Evolutionary conservation across 2,113 vertebrate genomes (phyloP).

Genomic region (Arenaria interpres): DNA sequence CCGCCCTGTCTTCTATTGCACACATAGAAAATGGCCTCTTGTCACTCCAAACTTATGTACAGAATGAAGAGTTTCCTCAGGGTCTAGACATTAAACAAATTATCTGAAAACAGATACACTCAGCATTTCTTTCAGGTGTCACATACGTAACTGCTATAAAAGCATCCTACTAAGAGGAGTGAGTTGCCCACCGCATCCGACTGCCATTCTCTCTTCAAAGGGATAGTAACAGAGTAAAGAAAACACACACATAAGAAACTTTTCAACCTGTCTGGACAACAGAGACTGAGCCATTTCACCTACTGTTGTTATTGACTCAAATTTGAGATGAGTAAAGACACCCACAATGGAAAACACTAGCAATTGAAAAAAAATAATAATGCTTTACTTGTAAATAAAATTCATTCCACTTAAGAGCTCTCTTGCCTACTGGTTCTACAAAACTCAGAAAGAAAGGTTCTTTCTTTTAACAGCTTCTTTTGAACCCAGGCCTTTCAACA

Average conservation of each 20-base stretch:
- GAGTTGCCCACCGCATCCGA: neutral
- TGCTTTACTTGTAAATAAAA: conserved; percentile 48
- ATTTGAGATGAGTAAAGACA: conserved; percentile 24
- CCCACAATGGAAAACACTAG: conserved; percentile 10
- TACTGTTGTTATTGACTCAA: conserved; percentile 43
- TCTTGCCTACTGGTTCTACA: conserved; percentile 25
- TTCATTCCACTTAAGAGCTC: conserved; percentile 35
- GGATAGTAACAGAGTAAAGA: neutral
- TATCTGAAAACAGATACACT: neutral
- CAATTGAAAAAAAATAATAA: neutral
- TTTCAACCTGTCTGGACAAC: neutral
- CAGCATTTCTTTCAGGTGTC: neutral
- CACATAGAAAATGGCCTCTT: neutral
- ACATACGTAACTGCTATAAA: neutral
- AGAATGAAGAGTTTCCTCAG: neutral
- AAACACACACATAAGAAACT: neutral
- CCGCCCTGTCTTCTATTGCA: fast-evolving
- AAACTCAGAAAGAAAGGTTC: conserved; percentile 47
- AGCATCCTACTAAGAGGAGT: neutral
- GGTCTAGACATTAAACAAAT: neutral
- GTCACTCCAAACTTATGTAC: fast-evolving
- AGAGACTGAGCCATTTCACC: neutral
- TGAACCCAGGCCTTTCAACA: neutral
- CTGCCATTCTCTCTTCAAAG: neutral
- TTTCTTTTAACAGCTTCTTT: conserved; percentile 37